Evolutionary conservation across 2,888 invertebrate genomes (phyloP).

Genomic region (Apodemia duryi): DNA sequence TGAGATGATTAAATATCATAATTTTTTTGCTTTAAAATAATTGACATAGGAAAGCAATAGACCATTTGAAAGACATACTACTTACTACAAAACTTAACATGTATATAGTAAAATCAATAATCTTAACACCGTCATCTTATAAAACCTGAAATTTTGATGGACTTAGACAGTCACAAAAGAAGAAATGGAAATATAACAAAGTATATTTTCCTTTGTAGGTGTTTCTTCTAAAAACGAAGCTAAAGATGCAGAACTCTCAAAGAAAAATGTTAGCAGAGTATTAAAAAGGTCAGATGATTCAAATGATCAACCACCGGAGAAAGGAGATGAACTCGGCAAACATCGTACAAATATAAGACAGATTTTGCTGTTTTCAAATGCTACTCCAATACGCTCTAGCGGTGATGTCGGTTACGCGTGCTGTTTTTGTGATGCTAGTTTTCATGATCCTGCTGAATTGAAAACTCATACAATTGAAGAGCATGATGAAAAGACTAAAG

Average conservation of each 20-base stretch:
- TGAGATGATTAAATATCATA: no score
- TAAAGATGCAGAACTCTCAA: background rate
- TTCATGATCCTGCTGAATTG: constrained; percentile 35
- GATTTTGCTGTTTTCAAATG: constrained; percentile 40
- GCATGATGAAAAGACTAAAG: constrained; percentile 32
- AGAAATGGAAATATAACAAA: constrained; percentile 10
- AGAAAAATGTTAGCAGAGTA: background rate
- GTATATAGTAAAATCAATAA: no score
- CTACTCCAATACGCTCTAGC: constrained; percentile 40
- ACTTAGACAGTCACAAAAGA: background rate
- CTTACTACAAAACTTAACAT: no score
- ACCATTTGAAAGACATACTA: no score
- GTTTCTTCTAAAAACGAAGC: background rate
- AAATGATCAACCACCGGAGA: background rate
- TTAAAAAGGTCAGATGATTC: background rate
- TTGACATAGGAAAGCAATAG: no score
- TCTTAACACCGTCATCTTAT: no score
- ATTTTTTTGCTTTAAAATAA: no score
- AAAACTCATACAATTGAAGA: constrained; percentile 39
- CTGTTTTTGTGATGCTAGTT: constrained; percentile 39
- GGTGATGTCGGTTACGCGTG: constrained; percentile 39
- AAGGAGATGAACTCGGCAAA: constrained; percentile 29
- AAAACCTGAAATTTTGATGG: background rate
- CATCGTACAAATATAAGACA: constrained; percentile 33
- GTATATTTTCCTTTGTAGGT: constrained; percentile 7